Evolutionary conservation across 2,888 invertebrate genomes (phyloP).

Genomic region (Thecocarcelia acutangulata): DNA sequence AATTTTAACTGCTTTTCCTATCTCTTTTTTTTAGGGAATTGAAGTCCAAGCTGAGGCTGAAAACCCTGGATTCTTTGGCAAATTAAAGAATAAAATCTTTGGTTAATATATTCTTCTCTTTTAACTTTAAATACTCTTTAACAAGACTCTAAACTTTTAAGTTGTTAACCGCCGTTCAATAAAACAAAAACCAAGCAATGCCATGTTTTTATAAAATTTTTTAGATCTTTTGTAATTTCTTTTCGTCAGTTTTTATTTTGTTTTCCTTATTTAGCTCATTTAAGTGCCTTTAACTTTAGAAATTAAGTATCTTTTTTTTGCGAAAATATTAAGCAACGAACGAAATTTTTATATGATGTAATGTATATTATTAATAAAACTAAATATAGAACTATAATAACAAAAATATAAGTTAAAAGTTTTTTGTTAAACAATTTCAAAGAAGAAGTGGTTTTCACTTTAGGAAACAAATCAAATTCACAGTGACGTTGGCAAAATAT

Average conservation of each 20-base stretch:
- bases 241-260: constrained; percentile 34
- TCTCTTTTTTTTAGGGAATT: constrained; percentile 66
- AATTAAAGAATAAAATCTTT: constrained; percentile 75
- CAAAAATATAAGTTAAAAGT: constrained; percentile 4
- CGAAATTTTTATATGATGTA: constrained; percentile 35
- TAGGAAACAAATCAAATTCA: too few species aligned
- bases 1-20: background rate
- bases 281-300: constrained; percentile 21
- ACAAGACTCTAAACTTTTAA: constrained; percentile 15
- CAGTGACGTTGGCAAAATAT: too few species aligned
- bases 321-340: constrained; percentile 25
- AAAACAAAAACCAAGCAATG: constrained; percentile 10
- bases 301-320: constrained; percentile 25
- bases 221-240: constrained; percentile 18
- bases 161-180: constrained; percentile 11
- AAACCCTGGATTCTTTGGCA: constrained; percentile 72
- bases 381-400: constrained; percentile 27
- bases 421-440: too few species aligned
- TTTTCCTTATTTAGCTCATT: constrained; percentile 8
- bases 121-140: constrained; percentile 58
- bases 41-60: constrained; percentile 73
- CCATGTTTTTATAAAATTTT: constrained; percentile 30
- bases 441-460: too few species aligned
- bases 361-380: constrained; percentile 27
- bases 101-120: constrained; percentile 62